Base-by-base conservation (phyloP, 1,140 invertebrate genomes). In the Argopecten irradians region DNA sequence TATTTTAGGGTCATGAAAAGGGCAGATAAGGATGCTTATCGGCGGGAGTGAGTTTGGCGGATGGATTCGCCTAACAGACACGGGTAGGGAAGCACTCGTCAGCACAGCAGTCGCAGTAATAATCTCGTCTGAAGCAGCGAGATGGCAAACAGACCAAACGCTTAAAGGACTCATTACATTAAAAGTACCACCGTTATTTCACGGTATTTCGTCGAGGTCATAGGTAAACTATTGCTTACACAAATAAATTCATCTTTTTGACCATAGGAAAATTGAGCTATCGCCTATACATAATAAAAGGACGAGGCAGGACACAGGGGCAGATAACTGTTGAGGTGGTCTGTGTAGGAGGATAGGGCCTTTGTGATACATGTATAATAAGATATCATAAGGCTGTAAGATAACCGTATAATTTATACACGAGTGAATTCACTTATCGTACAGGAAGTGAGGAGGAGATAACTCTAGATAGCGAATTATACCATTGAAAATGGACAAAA, bases 61-160 rank as follows among this genome's bases (percentile, higher is more conserved):
- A 71, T 7, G 55, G 55, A 71, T 71, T 71, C 55, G 55, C n/a
- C 55, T n/a, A 8, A n/a, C 55, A 71, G 55, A 71, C 55, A 5
- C n/a, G n/a, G 55, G 55, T 71, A 71, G 55, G 28, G 55, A 71
- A 71, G 28, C 55, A 71, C 55, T 71, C 28, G n/a, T 28, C 16
- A n/a, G 55, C 55, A 71, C 55, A 71, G 55, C 55, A 71, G 55
- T 71, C 22, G 5, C 5, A 5, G 55, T n/a, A 5, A 71, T 71
- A 71, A 71, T 71, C 55, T 71, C 55, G 55, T 71, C 55, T 71
- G 55, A 8, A 71, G n/a, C 55, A 71, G 55, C n/a, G n/a, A 71
- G 55, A 71, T 28, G 55, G 55, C n/a, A n/a, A 71, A 71, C 55
- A 71, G 55, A n/a, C 55, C 55, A 28, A 71, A n/a, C 55, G 55